A percentile compares a stretch with the other conserved stretches of the same genome.
Evolutionary conservation across 2,888 invertebrate genomes (phyloP).

Genomic region (Acleris sparsana): DNA sequence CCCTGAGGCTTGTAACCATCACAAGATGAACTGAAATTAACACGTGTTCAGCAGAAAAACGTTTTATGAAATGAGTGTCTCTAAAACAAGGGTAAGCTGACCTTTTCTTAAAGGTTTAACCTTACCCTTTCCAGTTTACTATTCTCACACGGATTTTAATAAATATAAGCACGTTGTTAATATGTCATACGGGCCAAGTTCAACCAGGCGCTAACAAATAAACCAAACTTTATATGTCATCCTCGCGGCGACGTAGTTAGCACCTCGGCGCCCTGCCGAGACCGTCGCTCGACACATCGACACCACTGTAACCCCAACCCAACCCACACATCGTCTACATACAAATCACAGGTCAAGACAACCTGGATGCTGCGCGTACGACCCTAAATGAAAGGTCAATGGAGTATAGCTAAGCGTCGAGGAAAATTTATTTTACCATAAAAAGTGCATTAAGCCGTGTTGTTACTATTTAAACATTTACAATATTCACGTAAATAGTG

Average conservation of each 20-base stretch:
- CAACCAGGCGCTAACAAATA: slow-evolving; percentile 26
- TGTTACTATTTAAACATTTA: slow-evolving; percentile 30
- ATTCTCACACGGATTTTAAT: background rate
- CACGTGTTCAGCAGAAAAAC: too few relatives aligned
- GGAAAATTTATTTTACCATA: slow-evolving; percentile 36
- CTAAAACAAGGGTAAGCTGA: too few relatives aligned
- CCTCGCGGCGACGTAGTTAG: slow-evolving; percentile 26
- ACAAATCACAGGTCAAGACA: background rate
- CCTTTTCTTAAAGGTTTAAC: too few relatives aligned
- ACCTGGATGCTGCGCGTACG: slow-evolving; percentile 15
- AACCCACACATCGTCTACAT: background rate
- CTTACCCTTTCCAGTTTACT: too few relatives aligned
- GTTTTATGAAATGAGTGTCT: too few relatives aligned
- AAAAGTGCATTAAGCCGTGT: slow-evolving; percentile 32
- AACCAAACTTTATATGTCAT: slow-evolving; percentile 33
- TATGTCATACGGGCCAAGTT: slow-evolving; percentile 23
- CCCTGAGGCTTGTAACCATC: too few relatives aligned
- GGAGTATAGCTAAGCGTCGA: slow-evolving; percentile 31
- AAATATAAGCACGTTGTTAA: slow-evolving; percentile 1
- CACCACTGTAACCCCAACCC: slow-evolving; percentile 10
- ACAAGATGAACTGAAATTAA: too few relatives aligned
- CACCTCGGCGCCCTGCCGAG: slow-evolving; percentile 32
- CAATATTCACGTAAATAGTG: slow-evolving; percentile 18
- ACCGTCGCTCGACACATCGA: slow-evolving; percentile 30
- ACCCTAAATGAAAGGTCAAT: slow-evolving; percentile 35